Evolutionary conservation across 2,888 invertebrate species (phyloP).

Genomic region (Adelphocoris suturalis): DNA sequence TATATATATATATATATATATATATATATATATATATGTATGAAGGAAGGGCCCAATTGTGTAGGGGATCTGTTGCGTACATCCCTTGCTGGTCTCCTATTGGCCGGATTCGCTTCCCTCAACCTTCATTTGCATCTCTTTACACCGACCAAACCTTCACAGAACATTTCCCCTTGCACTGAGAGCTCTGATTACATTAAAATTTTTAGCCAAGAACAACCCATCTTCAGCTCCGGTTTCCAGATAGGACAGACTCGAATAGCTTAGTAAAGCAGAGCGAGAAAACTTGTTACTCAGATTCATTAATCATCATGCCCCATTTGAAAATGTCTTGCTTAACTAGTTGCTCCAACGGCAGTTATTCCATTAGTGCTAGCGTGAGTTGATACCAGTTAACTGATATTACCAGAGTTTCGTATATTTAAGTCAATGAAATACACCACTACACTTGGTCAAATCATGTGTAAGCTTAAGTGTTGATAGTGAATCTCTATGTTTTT

Average conservation of each 20-base stretch:
- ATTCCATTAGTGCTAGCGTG: background rate
- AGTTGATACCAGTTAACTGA: too few species aligned
- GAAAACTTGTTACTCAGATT: background rate
- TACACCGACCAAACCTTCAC: background rate
- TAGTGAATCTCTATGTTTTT: too few species aligned
- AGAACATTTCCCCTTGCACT: background rate
- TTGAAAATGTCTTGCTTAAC: background rate
- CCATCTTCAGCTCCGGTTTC: background rate
- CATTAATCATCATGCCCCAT: background rate
- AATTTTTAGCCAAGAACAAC: background rate
- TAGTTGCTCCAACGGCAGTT: background rate
- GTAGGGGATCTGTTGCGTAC: background rate
- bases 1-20: too few species aligned
- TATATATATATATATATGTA: too few species aligned
- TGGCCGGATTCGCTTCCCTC: slow-evolving; percentile 7
- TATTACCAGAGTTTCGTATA: too few species aligned
- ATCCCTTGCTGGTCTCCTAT: slow-evolving; percentile 14
- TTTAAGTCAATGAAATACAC: too few species aligned
- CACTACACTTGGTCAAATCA: too few species aligned
- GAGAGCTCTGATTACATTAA: slow-evolving; percentile 30
- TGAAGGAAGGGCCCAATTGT: background rate
- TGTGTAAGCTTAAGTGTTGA: too few species aligned
- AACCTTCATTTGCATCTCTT: slow-evolving; percentile 3
- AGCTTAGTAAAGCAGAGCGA: background rate
- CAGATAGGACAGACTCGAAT: background rate